Evolutionary conservation across 2,888 invertebrate species (phyloP).

Genomic region (Diaprepes abbreviatus): DNA sequence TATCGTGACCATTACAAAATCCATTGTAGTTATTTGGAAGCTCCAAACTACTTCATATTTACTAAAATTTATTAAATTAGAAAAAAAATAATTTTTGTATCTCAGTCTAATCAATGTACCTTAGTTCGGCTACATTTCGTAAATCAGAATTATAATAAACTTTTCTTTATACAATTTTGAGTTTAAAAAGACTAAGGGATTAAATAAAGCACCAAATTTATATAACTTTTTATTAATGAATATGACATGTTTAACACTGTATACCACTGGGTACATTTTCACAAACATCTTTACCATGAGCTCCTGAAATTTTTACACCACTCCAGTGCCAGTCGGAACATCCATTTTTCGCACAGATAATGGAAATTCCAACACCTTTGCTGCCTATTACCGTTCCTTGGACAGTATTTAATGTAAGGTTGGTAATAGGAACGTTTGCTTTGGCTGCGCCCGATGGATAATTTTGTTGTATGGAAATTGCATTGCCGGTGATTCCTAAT

Average conservation of each 20-base stretch:
- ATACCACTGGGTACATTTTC: conserved; percentile 47
- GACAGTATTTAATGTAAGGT: conserved; percentile 46
- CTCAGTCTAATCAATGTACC: no score
- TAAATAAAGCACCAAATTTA: no score
- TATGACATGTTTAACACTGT: conserved; percentile 49
- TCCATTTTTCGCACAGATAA: conserved; percentile 50
- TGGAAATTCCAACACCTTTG: conserved; percentile 41
- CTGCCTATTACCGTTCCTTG: conserved; percentile 44
- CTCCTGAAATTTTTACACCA: conserved; percentile 48
- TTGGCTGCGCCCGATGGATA: conserved; percentile 48
- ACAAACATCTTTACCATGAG: conserved; percentile 36
- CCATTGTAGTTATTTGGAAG: no score
- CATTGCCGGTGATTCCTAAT: conserved; percentile 48
- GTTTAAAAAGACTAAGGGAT: no score
- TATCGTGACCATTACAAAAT: no score
- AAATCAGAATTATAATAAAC: no score
- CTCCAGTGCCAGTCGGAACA: conserved; percentile 52
- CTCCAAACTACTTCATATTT: no score
- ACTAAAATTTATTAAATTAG: no score
- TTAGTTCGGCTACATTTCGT: no score
- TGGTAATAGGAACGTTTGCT: conserved; percentile 51
- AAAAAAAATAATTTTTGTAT: no score
- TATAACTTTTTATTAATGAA: no score
- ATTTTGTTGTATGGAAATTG: conserved; percentile 50
- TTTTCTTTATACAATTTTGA: no score